Base-by-base conservation (phyloP, 1,140 invertebrate genomes). In the Pogonognathellus flavescens region DNA sequence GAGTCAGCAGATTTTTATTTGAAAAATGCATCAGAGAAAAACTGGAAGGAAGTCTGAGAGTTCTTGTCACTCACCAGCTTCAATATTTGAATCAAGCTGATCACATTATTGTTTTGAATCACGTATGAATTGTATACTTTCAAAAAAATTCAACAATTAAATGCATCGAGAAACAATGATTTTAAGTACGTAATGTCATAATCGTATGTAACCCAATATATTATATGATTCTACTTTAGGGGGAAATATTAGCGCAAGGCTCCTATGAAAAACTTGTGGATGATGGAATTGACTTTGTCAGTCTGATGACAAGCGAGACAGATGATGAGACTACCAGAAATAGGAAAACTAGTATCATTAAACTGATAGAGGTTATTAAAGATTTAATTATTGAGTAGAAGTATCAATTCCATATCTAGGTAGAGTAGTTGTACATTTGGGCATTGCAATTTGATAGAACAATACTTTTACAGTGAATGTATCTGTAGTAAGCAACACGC, bases 61-160 rank as follows among this genome's bases (percentile, higher is more conserved):
- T 97, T 53, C 92, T 97, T 7, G 94, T 96, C 20, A 97, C 96
- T 0, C 95, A 97, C 91, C 95, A 97, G 88, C 90, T 97, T 4
- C 96, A 97, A 89, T 96, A 95, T 90, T 92, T 97, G 20, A 93
- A 93, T 89, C 92, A 93, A 20, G 95, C 94, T 0, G 93, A 95
- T 89, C 92, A 93, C 87, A 95, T 97, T 88, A 90, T 96, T 57
- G 93, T 96, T 8, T 90, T 97, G 86, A 93, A 95, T 89, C 93
- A 95, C 89, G 82, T 83, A n/a, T 25, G 13, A 60, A 20, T 25
- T 57, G 10, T 1, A 59, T 57, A 5, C 10, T 84, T 41, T 62
- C 8, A 70, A 59, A 7, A 11, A 20, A 83, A 9, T 41, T n/a
- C n/a, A 11, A 41, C 10, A 22, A 70, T 18, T 41, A 52, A 59